A percentile compares a stretch with the other conserved stretches of the same genome.
phyloP scores from a whole-genome alignment of 1,140 invertebrate genomes.

The Ruditapes philippinarum region DNA sequence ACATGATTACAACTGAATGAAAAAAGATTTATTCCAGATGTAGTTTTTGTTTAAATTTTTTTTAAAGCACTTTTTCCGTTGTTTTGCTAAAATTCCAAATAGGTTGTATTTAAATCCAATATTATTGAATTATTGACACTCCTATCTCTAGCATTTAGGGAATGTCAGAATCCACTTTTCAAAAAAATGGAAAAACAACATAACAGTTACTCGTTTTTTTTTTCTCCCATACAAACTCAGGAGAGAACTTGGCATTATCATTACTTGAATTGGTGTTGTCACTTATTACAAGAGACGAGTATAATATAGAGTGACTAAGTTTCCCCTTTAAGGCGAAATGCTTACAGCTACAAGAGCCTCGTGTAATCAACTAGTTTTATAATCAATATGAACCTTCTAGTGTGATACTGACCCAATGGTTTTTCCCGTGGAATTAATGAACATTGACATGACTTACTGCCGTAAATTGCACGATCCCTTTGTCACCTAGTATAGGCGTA shows the following conservation, averaged over 20 bases:
- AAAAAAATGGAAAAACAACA: too few relatives aligned
- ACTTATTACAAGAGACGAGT: background rate
- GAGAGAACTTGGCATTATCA: background rate
- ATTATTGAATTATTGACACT: too few relatives aligned
- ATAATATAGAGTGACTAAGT: conserved; percentile 4
- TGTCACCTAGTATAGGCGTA: background rate
- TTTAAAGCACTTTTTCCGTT: too few relatives aligned
- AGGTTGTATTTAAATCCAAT: too few relatives aligned
- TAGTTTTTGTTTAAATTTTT: too few relatives aligned
- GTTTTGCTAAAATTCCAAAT: too few relatives aligned
- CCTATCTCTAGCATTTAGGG: too few relatives aligned
- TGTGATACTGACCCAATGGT: conserved; percentile 42
- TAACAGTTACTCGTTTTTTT: too few relatives aligned
- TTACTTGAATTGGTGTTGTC: background rate
- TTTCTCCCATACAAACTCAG: background rate
- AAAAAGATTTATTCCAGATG: too few relatives aligned
- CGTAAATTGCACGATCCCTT: background rate
- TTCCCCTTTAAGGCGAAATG: background rate
- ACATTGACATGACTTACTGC: background rate
- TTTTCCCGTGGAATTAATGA: background rate
- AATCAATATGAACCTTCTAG: conserved; percentile 43
- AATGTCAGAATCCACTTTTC: too few relatives aligned
- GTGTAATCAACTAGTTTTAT: conserved; percentile 34
- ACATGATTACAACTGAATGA: too few relatives aligned
- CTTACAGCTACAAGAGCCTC: background rate